phyloP scores from a whole-genome alignment of 2,113 vertebrate species.

The Theropithecus gelada region DNA sequence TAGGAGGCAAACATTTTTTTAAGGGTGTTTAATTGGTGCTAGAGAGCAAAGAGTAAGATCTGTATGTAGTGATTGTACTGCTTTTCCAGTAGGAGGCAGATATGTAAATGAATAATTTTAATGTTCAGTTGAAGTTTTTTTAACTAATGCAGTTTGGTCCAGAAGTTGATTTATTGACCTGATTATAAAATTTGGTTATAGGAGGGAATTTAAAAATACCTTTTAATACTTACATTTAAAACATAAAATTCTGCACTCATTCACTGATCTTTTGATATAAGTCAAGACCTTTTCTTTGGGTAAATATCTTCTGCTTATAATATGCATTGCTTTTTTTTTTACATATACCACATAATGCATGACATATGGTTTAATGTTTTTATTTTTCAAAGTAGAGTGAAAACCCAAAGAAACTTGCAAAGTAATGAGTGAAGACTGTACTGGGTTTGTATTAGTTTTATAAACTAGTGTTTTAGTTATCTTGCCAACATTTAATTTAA shows the following conservation, averaged over 20 bases:
- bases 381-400: background rate
- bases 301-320: background rate
- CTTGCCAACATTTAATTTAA: background rate
- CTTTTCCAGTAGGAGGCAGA: background rate
- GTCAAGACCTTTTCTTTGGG: background rate
- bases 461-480: background rate
- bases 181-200: slow-evolving; percentile 21
- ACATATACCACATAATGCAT: background rate
- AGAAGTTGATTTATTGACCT: slow-evolving; percentile 25
- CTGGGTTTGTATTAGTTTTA: background rate
- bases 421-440: background rate
- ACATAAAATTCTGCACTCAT: background rate
- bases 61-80: too few species aligned
- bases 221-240: slow-evolving; percentile 49
- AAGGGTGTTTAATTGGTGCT: slow-evolving; percentile 19
- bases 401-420: slow-evolving; percentile 26
- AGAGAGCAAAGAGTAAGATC: background rate
- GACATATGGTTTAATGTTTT: background rate
- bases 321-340: slow-evolving; percentile 28
- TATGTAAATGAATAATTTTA: slow-evolving; percentile 12
- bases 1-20: slow-evolving; percentile 26
- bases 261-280: slow-evolving; percentile 7
- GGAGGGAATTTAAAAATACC: slow-evolving; percentile 4
- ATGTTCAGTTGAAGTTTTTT: background rate
- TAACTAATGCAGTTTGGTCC: background rate